phyloP scores from a whole-genome alignment of 2,888 invertebrate genomes.

The Euzetes globulus region DNA sequence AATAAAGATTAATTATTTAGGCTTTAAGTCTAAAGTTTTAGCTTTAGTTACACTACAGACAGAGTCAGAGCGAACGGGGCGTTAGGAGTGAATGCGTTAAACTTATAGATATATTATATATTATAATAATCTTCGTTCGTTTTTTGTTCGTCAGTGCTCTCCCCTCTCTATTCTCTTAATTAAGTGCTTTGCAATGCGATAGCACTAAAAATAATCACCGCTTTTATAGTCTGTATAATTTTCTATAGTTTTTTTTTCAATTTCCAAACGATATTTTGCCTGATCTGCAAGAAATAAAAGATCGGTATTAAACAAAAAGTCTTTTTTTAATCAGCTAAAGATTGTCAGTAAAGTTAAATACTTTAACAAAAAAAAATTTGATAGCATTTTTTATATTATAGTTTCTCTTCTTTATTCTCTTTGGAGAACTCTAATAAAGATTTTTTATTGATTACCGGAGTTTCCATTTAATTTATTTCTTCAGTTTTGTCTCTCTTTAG shows the following conservation, averaged over 20 bases:
- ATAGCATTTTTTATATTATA: background rate
- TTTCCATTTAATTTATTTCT: conserved; percentile 2
- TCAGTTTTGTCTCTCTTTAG: background rate
- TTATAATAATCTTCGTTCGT: conserved; percentile 21
- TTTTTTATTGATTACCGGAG: conserved; percentile 10
- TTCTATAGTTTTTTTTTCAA: conserved; percentile 9
- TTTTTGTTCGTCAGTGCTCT: conserved; percentile 1
- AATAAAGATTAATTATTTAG: conserved; percentile 27
- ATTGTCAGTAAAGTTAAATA: conserved; percentile 8
- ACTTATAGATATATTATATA: conserved; percentile 27
- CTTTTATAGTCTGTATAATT: conserved; percentile 8
- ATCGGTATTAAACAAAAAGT: conserved; percentile 11
- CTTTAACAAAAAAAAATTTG: background rate
- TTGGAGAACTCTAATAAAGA: conserved; percentile 1
- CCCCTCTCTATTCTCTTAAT: conserved; percentile 17
- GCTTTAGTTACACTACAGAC: conserved; percentile 8
- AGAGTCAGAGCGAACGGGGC: conserved; percentile 11
- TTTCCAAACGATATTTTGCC: background rate
- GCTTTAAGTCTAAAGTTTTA: conserved; percentile 20
- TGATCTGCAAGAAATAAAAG: conserved; percentile 22
- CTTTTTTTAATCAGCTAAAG: conserved; percentile 16
- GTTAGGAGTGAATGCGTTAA: conserved; percentile 26
- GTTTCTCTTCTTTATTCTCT: background rate
- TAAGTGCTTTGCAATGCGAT: conserved; percentile 26
- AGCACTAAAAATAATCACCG: conserved; percentile 25